A percentile compares a stretch with the other conserved stretches of the same genome.
phyloP scores from a whole-genome alignment of 2,888 invertebrate genomes.

The Plagiodera versicolora region DNA sequence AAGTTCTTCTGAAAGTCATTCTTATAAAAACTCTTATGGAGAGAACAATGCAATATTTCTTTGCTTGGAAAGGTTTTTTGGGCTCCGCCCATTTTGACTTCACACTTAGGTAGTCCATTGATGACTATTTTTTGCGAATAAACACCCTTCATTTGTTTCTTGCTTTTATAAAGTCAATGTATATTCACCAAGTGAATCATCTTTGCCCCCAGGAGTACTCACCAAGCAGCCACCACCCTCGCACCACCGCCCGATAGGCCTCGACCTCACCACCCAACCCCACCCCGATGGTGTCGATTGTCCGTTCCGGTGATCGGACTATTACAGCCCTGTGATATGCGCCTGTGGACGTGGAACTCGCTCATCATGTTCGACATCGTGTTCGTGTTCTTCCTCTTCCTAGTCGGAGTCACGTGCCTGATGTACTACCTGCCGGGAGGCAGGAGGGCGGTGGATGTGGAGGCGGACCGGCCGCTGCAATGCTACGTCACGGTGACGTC shows the following conservation, averaged over 20 bases:
- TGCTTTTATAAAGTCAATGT: too few relatives aligned
- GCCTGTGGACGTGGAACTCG: slow-evolving; percentile 83
- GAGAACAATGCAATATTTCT: too few relatives aligned
- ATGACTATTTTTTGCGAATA: too few relatives aligned
- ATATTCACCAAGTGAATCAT: too few relatives aligned
- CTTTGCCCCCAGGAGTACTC: too few relatives aligned
- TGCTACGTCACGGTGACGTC: slow-evolving; percentile 52
- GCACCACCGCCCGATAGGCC: not conserved
- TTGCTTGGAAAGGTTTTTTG: too few relatives aligned
- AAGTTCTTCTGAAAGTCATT: too few relatives aligned
- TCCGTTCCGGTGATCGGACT: slow-evolving; percentile 8
- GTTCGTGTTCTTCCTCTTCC: slow-evolving; percentile 83
- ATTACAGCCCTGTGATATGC: slow-evolving; percentile 62
- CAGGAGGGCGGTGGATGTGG: slow-evolving; percentile 55
- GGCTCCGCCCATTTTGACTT: too few relatives aligned
- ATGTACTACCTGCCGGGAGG: slow-evolving; percentile 77
- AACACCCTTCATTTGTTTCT: too few relatives aligned
- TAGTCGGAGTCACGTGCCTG: slow-evolving; percentile 80
- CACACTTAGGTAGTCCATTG: too few relatives aligned
- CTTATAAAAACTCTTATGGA: too few relatives aligned
- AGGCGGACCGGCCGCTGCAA: slow-evolving; percentile 54
- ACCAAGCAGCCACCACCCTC: not conserved
- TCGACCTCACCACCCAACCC: not conserved
- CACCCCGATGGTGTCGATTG: not conserved
- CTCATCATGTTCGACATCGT: slow-evolving; percentile 87